phyloP scores from a whole-genome alignment of 2,888 invertebrate genomes.

The Escarpia spicata region DNA sequence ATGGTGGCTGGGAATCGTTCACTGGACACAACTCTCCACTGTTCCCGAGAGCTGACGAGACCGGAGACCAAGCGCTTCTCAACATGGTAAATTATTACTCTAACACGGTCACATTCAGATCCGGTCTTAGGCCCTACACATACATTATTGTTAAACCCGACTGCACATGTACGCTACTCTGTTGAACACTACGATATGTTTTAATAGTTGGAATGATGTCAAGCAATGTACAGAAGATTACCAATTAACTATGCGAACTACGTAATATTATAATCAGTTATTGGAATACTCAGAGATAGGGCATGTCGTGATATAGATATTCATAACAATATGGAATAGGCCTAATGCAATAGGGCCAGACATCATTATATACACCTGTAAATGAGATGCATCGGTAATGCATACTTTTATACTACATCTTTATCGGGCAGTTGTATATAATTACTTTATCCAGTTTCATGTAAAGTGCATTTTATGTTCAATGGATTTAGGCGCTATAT shows the following conservation, averaged over 20 bases:
- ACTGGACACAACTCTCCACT: constrained; percentile 61
- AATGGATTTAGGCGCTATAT: too few relatives aligned
- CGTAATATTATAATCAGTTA: not conserved
- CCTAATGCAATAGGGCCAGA: too few relatives aligned
- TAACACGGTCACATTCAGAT: not conserved
- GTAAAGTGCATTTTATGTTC: too few relatives aligned
- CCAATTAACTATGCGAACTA: not conserved
- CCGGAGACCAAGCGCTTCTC: constrained; percentile 22
- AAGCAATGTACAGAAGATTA: not conserved
- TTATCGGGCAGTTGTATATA: not conserved
- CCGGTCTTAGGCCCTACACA: not conserved
- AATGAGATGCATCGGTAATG: not conserved
- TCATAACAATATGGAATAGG: too few relatives aligned
- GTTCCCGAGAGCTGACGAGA: constrained; percentile 38
- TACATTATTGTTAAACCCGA: too few relatives aligned
- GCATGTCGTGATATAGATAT: too few relatives aligned
- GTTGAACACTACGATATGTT: too few relatives aligned
- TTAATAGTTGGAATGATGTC: not conserved
- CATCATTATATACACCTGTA: not conserved
- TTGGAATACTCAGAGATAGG: too few relatives aligned
- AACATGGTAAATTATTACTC: constrained; percentile 31
- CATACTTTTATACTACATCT: not conserved
- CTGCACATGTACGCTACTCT: too few relatives aligned
- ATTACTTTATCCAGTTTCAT: too few relatives aligned
- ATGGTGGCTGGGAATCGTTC: constrained; percentile 56